A percentile compares a stretch with the other conserved stretches of the same genome.
These are phyloP conservation scores for Drosophila busckii DNA, from an alignment of 1,140 invertebrate genomes.

Conservation along the genomic window DNA sequence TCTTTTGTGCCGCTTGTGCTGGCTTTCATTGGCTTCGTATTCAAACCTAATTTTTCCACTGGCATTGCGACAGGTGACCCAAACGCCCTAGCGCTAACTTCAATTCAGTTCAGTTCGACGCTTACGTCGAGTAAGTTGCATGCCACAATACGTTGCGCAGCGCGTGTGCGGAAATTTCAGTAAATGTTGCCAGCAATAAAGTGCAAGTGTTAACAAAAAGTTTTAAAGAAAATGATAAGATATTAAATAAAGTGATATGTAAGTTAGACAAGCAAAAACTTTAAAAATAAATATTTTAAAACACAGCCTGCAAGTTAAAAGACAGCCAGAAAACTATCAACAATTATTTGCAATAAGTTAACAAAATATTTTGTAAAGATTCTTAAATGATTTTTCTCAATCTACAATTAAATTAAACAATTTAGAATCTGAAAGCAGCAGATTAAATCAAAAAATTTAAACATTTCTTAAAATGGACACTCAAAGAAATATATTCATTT, in stretches of 20 bases:
- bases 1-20: constrained; percentile 21
- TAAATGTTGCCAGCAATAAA: background rate
- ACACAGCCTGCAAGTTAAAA: too few species aligned
- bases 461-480: too few species aligned
- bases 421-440: background rate
- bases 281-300: background rate
- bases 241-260: background rate
- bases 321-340: too few species aligned
- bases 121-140: constrained; percentile 53
- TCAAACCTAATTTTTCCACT: constrained; percentile 57
- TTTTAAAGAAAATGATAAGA: background rate
- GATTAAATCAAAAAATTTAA: background rate
- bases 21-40: constrained; percentile 63
- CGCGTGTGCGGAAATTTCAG: background rate
- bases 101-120: constrained; percentile 53
- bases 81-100: constrained; percentile 4
- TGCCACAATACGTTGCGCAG: constrained; percentile 38
- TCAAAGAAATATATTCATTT: too few species aligned
- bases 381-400: too few species aligned
- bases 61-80: constrained; percentile 71
- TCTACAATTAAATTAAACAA: background rate
- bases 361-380: too few species aligned
- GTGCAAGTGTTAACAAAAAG: background rate
- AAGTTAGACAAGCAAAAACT: too few species aligned
- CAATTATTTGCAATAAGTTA: too few species aligned